Conservation (phyloP, 2,888 invertebrate genomes). For the Microctonus hyperodae region DNA sequence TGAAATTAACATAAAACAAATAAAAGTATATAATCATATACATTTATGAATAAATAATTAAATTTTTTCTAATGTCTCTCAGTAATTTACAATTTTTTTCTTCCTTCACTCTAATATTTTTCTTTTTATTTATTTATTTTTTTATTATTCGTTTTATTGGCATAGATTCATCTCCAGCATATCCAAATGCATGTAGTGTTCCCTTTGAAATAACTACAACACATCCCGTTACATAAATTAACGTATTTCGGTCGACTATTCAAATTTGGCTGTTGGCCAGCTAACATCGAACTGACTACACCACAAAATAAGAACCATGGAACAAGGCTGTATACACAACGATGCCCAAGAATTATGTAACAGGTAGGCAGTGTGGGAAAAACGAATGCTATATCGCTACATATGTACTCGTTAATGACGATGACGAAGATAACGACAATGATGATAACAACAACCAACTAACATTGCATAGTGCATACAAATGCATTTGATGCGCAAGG, state of each 20-base stretch:
- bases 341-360: slow-evolving; percentile 53
- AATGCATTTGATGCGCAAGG: slow-evolving; percentile 30
- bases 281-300: slow-evolving; percentile 55
- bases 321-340: slow-evolving; percentile 42
- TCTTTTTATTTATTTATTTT: not conserved
- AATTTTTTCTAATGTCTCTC: not conserved
- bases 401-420: slow-evolving; percentile 7
- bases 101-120: not conserved
- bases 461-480: slow-evolving; percentile 9
- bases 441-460: slow-evolving; percentile 26
- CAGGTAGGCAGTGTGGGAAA: slow-evolving; percentile 48
- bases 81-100: not conserved
- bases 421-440: slow-evolving; percentile 22
- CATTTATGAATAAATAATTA: slow-evolving; percentile 6
- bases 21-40: not conserved
- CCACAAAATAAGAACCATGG: slow-evolving; percentile 52
- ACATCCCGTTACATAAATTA: slow-evolving; percentile 57
- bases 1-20: not conserved
- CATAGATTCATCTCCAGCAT: slow-evolving; percentile 20
- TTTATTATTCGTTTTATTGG: slow-evolving; percentile 23
- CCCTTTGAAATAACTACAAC: slow-evolving; percentile 34
- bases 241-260: slow-evolving; percentile 57
- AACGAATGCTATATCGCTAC: slow-evolving; percentile 14
- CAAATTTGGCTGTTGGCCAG: slow-evolving; percentile 57
- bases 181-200: slow-evolving; percentile 15